A percentile compares a stretch with the other conserved stretches of the same genome.
These are phyloP conservation scores for Phyllostomus discolor DNA, from an alignment of 2,113 vertebrate species.

Conservation along the genomic window DNA sequence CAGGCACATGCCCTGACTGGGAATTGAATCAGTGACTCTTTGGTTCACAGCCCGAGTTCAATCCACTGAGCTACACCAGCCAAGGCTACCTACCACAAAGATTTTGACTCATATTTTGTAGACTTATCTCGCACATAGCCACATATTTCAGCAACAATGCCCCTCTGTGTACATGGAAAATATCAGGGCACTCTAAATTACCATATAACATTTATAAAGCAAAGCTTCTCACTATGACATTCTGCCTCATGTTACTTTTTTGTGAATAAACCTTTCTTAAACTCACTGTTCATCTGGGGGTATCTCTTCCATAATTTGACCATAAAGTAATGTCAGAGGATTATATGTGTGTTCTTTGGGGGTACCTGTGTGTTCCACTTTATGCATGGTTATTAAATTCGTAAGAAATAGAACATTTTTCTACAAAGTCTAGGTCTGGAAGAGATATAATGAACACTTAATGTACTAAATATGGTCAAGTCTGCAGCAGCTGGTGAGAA, in stretches of 20 bases:
- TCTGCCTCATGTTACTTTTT: no score
- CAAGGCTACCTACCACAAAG: no score
- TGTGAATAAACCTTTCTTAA: no score
- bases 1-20: no score
- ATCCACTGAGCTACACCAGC: no score
- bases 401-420: background rate
- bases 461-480: background rate
- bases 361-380: background rate
- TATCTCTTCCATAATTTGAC: background rate
- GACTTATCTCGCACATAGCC: background rate
- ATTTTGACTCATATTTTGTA: background rate
- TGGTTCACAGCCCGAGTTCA: no score
- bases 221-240: background rate
- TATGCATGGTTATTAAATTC: background rate
- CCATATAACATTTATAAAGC: background rate
- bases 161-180: background rate
- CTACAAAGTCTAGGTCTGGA: background rate
- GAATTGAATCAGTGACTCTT: no score
- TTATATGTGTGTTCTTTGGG: background rate
- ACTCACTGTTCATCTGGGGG: background rate
- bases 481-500: background rate
- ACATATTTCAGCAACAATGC: background rate
- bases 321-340: accelerated
- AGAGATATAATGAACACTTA: background rate
- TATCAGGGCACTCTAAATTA: background rate